Conservation (phyloP, 2,888 invertebrate species). For the Fragum whitleyi region DNA sequence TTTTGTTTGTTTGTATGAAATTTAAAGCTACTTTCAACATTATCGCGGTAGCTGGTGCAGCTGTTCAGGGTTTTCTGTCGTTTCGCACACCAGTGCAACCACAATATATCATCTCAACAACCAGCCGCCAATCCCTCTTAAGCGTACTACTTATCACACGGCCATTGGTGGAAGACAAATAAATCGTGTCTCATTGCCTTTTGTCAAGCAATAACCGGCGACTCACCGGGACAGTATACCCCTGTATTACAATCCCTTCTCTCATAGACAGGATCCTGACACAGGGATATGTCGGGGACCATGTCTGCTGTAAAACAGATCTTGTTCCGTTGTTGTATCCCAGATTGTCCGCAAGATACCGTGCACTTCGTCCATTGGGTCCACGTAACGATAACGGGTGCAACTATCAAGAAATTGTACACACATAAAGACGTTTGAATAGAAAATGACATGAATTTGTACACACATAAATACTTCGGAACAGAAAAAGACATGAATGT, state of each 20-base stretch:
- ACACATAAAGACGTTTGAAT: background rate
- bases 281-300: background rate
- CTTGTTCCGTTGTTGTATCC: background rate
- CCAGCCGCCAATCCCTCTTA: no score
- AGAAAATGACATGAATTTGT: background rate
- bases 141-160: no score
- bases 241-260: background rate
- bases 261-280: background rate
- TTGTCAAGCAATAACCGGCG: no score
- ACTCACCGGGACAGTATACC: background rate
- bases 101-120: no score
- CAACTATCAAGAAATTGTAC: background rate
- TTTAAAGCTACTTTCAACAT: no score
- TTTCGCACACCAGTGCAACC: no score
- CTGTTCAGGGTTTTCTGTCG: no score
- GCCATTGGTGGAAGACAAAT: no score
- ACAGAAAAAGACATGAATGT: background rate
- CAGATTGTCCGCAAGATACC: background rate
- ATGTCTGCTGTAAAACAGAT: background rate
- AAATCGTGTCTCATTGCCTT: no score
- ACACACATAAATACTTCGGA: no score
- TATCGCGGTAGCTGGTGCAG: no score
- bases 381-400: background rate
- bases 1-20: no score
- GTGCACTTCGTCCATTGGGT: constrained; percentile 12